phyloP scores from a whole-genome alignment of 2,797 vertebrate genomes.

The Aeoliscus strigatus region DNA sequence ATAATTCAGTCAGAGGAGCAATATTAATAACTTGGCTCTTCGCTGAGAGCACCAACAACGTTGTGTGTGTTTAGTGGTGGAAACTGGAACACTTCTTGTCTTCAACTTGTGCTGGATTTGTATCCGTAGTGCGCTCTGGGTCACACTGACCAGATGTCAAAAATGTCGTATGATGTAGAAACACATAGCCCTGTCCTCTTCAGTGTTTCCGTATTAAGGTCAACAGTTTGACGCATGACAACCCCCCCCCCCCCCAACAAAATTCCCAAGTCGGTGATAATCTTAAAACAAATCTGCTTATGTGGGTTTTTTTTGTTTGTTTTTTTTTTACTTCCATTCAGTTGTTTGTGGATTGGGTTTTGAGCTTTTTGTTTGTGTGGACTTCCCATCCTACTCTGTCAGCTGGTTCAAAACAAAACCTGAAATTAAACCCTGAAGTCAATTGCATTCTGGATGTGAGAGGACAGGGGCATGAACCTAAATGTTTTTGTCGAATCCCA shows the following conservation, averaged over 20 bases:
- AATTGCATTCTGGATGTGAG: too few species aligned
- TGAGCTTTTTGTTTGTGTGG: constrained; percentile 17
- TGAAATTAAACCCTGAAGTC: constrained; percentile 4
- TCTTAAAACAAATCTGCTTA: constrained; percentile 46
- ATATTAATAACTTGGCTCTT: too few species aligned
- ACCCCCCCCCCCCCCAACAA: constrained; percentile 31
- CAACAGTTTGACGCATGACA: constrained; percentile 37
- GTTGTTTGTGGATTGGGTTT: constrained; percentile 27
- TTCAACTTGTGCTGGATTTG: background rate
- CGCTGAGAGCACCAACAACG: too few species aligned
- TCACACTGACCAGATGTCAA: constrained; percentile 10
- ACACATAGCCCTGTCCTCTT: constrained; percentile 7
- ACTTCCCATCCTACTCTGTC: background rate
- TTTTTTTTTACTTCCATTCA: constrained; percentile 21
- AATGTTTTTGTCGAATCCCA: too few species aligned
- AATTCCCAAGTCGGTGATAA: constrained; percentile 46
- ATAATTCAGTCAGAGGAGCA: too few species aligned
- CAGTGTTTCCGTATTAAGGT: constrained; percentile 54
- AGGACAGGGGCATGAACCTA: too few species aligned
- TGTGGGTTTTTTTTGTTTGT: too few species aligned
- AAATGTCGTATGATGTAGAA: constrained; percentile 8
- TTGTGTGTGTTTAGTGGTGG: too few species aligned
- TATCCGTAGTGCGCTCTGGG: too few species aligned
- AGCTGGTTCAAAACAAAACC: background rate
- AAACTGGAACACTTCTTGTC: background rate